These are phyloP conservation scores for Eolophus roseicapilla DNA, from an alignment of 2,113 vertebrate genomes.

Conservation along the genomic window DNA sequence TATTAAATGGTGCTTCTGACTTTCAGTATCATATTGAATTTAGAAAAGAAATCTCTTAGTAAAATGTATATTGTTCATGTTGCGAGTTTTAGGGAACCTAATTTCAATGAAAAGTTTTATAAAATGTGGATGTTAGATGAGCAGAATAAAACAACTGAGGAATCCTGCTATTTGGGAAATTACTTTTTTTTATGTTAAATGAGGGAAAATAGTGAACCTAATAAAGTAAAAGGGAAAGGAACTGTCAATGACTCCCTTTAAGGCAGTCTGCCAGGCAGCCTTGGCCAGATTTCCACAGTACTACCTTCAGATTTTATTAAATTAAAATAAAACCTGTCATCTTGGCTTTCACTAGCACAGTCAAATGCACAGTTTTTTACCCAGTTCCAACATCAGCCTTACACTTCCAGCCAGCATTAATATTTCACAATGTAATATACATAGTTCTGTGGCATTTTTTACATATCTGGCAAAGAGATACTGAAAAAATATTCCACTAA, in stretches of 20 bases:
- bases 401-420: slow-evolving; percentile 41
- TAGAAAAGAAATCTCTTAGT: slow-evolving; percentile 48
- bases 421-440: slow-evolving; percentile 51
- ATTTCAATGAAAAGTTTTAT: slow-evolving; percentile 54
- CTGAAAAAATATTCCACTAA: slow-evolving; percentile 48
- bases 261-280: slow-evolving; percentile 67
- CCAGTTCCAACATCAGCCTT: slow-evolving; percentile 44
- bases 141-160: slow-evolving; percentile 53
- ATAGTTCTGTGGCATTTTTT: slow-evolving; percentile 37
- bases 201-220: slow-evolving; percentile 36
- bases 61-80: slow-evolving; percentile 51
- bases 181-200: slow-evolving; percentile 64
- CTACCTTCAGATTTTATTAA: slow-evolving; percentile 73
- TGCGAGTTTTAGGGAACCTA: slow-evolving; percentile 49
- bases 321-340: slow-evolving; percentile 74
- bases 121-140: slow-evolving; percentile 21
- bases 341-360: slow-evolving; percentile 60
- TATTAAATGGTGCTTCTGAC: slow-evolving; percentile 41
- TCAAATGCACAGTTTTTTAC: slow-evolving; percentile 48
- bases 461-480: slow-evolving; percentile 22
- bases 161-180: slow-evolving; percentile 64
- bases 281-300: slow-evolving; percentile 55
- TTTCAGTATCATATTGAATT: slow-evolving; percentile 48
- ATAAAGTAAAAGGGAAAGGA: slow-evolving; percentile 46
- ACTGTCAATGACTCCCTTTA: slow-evolving; percentile 56